A percentile compares a stretch with the other conserved stretches of the same genome.
Evolutionary conservation across 2,113 vertebrate genomes (phyloP).

Genomic region (Notarius quadriscutis): DNA sequence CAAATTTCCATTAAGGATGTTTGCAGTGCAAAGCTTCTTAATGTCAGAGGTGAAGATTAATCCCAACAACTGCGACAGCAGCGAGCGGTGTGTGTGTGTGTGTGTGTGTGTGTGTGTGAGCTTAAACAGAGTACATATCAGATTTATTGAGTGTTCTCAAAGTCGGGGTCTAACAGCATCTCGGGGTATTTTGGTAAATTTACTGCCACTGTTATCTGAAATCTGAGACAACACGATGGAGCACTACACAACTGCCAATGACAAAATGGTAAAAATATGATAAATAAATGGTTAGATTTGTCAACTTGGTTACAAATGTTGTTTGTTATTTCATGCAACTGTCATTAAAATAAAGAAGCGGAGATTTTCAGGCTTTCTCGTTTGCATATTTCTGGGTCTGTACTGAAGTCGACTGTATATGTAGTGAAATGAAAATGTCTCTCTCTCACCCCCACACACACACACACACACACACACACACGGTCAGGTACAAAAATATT

Average conservation of each 20-base stretch:
- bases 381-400: background rate
- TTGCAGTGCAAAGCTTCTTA: conserved; percentile 30
- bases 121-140: conserved; percentile 28
- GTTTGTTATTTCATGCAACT: background rate
- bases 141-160: conserved; percentile 20
- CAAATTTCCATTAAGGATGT: conserved; percentile 30
- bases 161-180: background rate
- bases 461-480: too few species aligned
- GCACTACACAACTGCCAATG: too few species aligned
- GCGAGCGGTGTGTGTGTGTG: background rate
- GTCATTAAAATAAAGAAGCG: too few species aligned
- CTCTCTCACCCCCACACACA: too few species aligned
- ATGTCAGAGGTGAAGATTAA: conserved; percentile 44
- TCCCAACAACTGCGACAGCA: conserved; percentile 22
- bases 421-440: too few species aligned
- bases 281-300: background rate
- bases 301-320: background rate
- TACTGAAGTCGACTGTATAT: background rate
- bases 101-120: background rate
- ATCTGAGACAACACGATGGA: background rate
- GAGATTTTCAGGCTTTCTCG: background rate
- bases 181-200: background rate
- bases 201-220: background rate
- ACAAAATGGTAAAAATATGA: background rate
- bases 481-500: too few species aligned